phyloP scores from a whole-genome alignment of 2,113 vertebrate species.

The Mystacornis crossleyi region DNA sequence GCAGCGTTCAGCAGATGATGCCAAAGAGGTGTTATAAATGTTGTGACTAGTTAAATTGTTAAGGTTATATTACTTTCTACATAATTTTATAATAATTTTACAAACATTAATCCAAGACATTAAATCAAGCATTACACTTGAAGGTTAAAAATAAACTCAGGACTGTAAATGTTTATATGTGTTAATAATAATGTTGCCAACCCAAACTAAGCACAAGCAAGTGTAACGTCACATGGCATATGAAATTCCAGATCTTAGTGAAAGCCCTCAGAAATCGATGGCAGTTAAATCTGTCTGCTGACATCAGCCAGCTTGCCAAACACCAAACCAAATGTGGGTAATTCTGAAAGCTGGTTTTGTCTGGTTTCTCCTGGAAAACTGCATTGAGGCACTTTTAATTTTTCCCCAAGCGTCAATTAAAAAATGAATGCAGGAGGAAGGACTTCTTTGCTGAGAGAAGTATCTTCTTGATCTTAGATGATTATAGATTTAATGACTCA shows the following conservation, averaged over 20 bases:
- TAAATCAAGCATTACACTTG: neutral
- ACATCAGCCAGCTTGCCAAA: neutral
- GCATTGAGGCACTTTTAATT: neutral
- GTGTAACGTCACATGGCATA: neutral
- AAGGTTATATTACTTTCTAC: neutral
- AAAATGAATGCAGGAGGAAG: neutral
- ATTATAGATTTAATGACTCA: constrained; percentile 61
- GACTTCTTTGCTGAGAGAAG: constrained; percentile 1
- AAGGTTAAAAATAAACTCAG: neutral
- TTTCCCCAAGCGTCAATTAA: neutral
- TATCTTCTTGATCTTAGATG: constrained; percentile 7
- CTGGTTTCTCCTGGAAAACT: neutral
- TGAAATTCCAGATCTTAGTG: neutral
- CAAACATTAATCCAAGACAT: neutral
- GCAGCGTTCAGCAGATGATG: neutral
- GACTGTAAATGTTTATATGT: neutral
- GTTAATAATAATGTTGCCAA: neutral
- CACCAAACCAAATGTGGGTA: neutral
- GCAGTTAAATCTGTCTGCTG: neutral
- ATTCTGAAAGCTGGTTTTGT: neutral
- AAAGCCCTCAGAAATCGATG: neutral
- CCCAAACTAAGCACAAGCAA: neutral
- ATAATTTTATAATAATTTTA: neutral
- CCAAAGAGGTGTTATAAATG: neutral
- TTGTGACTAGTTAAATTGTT: neutral